phyloP scores from a whole-genome alignment of 1,140 invertebrate species.

The Bacillus rossius region DNA sequence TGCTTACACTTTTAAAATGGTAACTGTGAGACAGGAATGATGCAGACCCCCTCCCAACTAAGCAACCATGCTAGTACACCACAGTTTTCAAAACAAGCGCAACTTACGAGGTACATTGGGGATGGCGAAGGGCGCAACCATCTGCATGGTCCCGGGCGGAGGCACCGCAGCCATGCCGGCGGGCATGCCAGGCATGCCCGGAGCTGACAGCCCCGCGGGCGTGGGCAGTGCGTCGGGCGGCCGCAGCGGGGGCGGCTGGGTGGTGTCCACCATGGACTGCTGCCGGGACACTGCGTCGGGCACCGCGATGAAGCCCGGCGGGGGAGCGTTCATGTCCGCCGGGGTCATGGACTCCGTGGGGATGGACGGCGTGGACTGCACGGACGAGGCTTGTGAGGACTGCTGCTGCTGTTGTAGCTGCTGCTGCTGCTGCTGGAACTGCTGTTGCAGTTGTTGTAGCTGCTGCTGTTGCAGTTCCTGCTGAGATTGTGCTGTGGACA shows the following conservation, averaged over 20 bases:
- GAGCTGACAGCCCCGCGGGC: neutral
- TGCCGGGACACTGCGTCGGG: conserved; percentile 22
- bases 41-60: too few species aligned
- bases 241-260: conserved; percentile 53
- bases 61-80: too few species aligned
- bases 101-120: conserved; percentile 46
- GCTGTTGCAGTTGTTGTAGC: too few species aligned
- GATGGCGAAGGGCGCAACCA: conserved; percentile 47
- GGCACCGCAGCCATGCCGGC: conserved; percentile 17
- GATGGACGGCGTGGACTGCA: neutral
- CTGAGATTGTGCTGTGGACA: too few species aligned
- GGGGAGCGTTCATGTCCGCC: conserved; percentile 7
- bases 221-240: neutral
- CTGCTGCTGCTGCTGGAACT: conserved; percentile 12
- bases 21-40: too few species aligned
- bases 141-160: conserved; percentile 29
- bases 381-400: conserved; percentile 17
- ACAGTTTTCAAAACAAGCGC: conserved; percentile 7
- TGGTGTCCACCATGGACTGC: conserved; percentile 47
- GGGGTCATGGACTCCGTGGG: neutral
- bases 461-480: too few species aligned
- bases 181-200: neutral
- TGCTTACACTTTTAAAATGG: too few species aligned
- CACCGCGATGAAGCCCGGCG: conserved; percentile 30
- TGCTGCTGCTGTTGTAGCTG: conserved; percentile 26